Percentiles rank a stretch among this genome's conserved stretches.
phyloP scores from a whole-genome alignment of 2,888 invertebrate species.

The Hirudinaria manillensis region DNA sequence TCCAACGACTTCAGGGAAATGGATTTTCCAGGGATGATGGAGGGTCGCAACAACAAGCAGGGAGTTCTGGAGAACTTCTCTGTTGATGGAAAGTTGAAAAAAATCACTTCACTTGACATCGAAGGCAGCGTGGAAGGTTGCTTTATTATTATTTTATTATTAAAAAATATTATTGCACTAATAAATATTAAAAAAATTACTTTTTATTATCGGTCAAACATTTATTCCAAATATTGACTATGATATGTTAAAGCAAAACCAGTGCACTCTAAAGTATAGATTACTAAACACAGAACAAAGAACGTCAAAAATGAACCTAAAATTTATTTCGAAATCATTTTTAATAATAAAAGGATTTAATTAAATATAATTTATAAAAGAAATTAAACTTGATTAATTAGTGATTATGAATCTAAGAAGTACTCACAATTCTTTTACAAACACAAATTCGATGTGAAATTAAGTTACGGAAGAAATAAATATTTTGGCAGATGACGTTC shows the following conservation, averaged over 20 bases:
- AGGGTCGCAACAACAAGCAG: background rate
- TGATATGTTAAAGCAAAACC: background rate
- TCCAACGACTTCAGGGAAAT: background rate
- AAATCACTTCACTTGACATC: background rate
- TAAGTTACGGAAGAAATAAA: no score
- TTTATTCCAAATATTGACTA: background rate
- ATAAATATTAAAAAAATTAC: background rate
- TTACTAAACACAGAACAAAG: no score
- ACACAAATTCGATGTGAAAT: no score
- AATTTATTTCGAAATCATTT: no score
- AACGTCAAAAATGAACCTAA: no score
- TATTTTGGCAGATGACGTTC: no score
- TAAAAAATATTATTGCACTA: background rate
- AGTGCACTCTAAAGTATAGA: no score
- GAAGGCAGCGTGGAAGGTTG: background rate
- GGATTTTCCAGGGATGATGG: background rate
- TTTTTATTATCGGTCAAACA: background rate
- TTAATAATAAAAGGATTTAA: no score
- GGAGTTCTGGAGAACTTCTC: background rate
- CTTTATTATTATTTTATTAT: background rate
- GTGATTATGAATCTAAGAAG: no score
- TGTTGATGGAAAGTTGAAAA: background rate
- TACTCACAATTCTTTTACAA: no score
- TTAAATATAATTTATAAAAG: no score
- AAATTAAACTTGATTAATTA: no score